Evolutionary conservation across 1,140 invertebrate species (phyloP), one percentile per base, ranked within the genome.

Genomic region (Ladona fulva): DNA sequence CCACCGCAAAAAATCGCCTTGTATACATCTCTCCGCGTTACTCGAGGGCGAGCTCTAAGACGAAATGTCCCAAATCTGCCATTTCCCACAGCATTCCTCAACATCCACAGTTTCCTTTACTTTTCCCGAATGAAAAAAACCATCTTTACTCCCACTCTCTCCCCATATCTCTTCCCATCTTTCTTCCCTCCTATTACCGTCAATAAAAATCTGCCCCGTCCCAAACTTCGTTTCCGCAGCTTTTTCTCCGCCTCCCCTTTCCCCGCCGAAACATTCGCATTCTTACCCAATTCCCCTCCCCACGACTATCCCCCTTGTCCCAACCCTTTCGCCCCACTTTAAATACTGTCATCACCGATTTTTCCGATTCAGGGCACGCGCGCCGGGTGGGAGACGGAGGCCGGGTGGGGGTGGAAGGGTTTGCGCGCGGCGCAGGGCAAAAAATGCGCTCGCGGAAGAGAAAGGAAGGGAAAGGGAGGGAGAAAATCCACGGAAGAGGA

Each of bases 271-370:
- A 10, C 44, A 19, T 10, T 19, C 44, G 19, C 44, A 52, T 52
- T 19, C 44, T 19, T 52, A 10, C 44, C 10, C 10, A 52, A 19
- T 10, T 19, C 44, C 10, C 44, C 44, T 52, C 44, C 44, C 44
- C 44, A n/a, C n/a, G n/a, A n/a, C 44, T 52, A 19, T 19, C 19
- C 19, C 44, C 44, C 44, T 11, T 52, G 44, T 52, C 44, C 44
- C 44, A 10, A 52, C 10, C 44, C 44, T 19, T 16, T 22, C 52
- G 52, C n/a, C n/a, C 52, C 52, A 16, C 52, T 66, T 66, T 66
- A 66, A 66, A 66, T 66, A 66, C 52, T 66, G 52, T 66, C 52
- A 66, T 66, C 52, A 66, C 52, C 14, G 52, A 66, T 66, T 66
- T 66, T 66, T 66, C 52, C 52, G 52, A 66, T 66, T 66, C 52